Base-by-base conservation (phyloP, 2,888 invertebrate species). In the Xylota sylvarum region DNA sequence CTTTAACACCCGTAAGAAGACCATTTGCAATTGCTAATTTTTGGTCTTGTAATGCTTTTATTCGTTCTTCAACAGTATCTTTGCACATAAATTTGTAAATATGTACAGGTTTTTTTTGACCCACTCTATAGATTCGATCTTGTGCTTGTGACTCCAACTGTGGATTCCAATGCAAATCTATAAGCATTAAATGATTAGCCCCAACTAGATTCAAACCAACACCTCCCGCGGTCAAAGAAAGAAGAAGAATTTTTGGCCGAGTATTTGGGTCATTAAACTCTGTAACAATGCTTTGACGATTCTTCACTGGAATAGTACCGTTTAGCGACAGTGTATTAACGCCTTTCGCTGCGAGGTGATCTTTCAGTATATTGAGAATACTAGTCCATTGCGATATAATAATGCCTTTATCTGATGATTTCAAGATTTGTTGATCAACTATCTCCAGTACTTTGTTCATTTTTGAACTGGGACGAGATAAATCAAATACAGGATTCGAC, bases 141-240 rank as follows among this genome's bases (percentile, higher is more conserved):
- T 97, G 97, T 0, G 98, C 99, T 92, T 99, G 99, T 52, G 96
- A 94, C 92, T 99, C 99, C 56, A 99, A 93, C 90, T 98, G 98
- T 0, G 99, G 99, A 94, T 99, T 99, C 98, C 98, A 99, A 92
- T 99, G 98, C 69, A 98, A 94, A 93, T 99, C 99, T 23, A 98
- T 92, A 37, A 99, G 93, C 35, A 98, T 94, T 58, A 99, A 94
- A 92, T 99, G 97, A 93, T 97, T 98, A 0, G 96, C 99, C 2
- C 98, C 99, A 76, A 97, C 94, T 70, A 99, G 94, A 94, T 99
- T 99, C 12, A 99, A 93, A 0, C 99, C 99, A 14, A 98, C 98
- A 30, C 98, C 99, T 58, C 98, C 99, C 50, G 99, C 98, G 80
- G 96, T 96, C 32, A 99, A 93, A 0, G 98, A 98, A 0, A 99